Conservation (phyloP, 1,140 invertebrate genomes). For the Meteorus sp. region DNA sequence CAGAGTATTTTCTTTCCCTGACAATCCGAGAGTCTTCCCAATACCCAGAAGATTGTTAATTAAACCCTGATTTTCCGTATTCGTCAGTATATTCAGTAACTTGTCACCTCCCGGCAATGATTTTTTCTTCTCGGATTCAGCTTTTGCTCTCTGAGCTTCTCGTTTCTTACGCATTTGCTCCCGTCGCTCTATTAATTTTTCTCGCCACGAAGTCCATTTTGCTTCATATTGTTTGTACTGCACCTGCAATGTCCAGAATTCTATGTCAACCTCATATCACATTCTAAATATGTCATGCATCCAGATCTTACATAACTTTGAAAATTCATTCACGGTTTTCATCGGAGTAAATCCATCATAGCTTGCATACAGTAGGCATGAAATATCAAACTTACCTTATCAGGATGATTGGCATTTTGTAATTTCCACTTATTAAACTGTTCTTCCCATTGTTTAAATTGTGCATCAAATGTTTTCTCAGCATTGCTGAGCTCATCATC, state of each 20-base stretch:
- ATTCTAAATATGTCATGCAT: too few species aligned
- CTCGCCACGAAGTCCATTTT: conserved; percentile 79
- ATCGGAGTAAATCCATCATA: too few species aligned
- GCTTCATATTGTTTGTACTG: conserved; percentile 81
- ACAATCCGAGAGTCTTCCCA: conserved; percentile 54
- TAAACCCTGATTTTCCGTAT: conserved; percentile 53
- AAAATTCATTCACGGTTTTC: too few species aligned
- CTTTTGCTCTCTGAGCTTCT: conserved; percentile 52
- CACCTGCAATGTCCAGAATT: conserved; percentile 57
- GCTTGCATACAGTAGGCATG: too few species aligned
- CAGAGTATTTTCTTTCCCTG: conserved; percentile 41
- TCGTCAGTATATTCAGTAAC: conserved; percentile 54
- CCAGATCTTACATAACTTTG: too few species aligned
- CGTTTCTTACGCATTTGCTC: conserved; percentile 77
- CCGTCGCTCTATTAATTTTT: conserved; percentile 73
- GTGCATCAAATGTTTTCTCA: conserved; percentile 77
- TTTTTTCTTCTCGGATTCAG: conserved; percentile 45
- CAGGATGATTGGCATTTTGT: conserved; percentile 82
- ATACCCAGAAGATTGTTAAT: conserved; percentile 56
- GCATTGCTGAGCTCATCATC: conserved; percentile 66
- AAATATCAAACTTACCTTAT: conserved; percentile 63
- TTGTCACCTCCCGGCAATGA: conserved; percentile 52
- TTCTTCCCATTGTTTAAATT: conserved; percentile 83
- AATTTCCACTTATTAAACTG: conserved; percentile 83
- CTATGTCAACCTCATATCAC: too few species aligned